Evolutionary conservation across 2,888 invertebrate species (phyloP).

Genomic region (Noctua janthina): DNA sequence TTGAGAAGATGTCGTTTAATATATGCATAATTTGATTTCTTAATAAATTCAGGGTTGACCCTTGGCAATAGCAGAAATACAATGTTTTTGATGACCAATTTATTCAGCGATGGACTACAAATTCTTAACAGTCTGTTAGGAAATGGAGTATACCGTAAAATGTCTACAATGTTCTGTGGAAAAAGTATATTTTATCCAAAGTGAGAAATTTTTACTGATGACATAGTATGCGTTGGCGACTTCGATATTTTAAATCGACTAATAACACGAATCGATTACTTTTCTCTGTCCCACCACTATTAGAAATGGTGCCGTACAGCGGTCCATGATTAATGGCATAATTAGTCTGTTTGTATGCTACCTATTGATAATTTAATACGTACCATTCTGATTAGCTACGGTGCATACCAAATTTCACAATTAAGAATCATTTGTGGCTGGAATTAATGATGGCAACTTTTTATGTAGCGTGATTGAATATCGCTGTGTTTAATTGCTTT

Average conservation of each 20-base stretch:
- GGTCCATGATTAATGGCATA: constrained; percentile 68
- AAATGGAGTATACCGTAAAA: background rate
- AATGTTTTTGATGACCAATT: background rate
- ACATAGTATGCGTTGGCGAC: background rate
- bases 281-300: constrained; percentile 53
- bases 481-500: constrained; percentile 45
- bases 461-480: constrained; percentile 55
- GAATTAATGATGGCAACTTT: constrained; percentile 59
- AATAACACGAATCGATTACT: constrained; percentile 31
- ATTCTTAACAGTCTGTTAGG: background rate
- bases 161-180: background rate
- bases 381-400: constrained; percentile 61
- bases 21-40: background rate
- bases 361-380: constrained; percentile 69
- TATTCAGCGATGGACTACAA: background rate
- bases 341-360: constrained; percentile 71
- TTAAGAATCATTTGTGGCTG: constrained; percentile 60
- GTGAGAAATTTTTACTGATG: background rate
- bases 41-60: background rate
- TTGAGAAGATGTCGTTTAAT: background rate
- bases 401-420: constrained; percentile 62
- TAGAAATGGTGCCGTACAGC: constrained; percentile 54
- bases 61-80: background rate
- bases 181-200: background rate
- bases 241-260: constrained; percentile 25